Evolutionary conservation across 2,888 invertebrate species (phyloP), one percentile per base, ranked within the genome.

Genomic region (Drosophila atroscutellata): DNA sequence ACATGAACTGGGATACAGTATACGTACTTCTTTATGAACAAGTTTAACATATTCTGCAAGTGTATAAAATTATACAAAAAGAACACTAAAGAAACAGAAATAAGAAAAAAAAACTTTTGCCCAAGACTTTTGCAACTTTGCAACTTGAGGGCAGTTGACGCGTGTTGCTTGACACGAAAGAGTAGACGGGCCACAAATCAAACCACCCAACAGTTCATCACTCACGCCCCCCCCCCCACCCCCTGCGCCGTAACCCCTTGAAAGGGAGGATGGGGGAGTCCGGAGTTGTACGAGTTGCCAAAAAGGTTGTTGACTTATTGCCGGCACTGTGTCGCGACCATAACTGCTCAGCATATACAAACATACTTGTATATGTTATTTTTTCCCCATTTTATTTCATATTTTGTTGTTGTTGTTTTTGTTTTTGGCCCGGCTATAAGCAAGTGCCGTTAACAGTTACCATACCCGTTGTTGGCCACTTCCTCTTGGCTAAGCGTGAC

Each of bases 271-370:
- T 56, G 61, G 32, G 72, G 75, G 73, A 70, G 36, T 15, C 15
- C 36, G 15, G 24, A 79, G 61, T 80, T 79, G 85, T 79, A 89
- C 83, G 59, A 82, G 52, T 71, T 76, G 86, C 84, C 82, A 76
- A 89, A 86, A 83, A 89, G 86, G 89, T 86, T 86, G 87, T 86
- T 86, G 86, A 86, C 89, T 86, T 86, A 79, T 74, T 60, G 69
- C 52, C 64, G 54, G 52, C 67, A 59, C 72, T 75, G 72, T 75
- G 65, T 65, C 54, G 75, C 65, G 63, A 18, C 70, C 39, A 77
- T 77, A 77, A 62, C 69, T 39, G 65, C 49, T 71, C 30, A 60
- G 60, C 62, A 72, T 60, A 75, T 45, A 63, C 64, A 78, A 67
- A 75, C 63, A 72, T 47, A 72, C n/a, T 55, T 28, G 24, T 42